Percentiles rank a stretch among this genome's conserved stretches.
Evolutionary conservation across 2,797 vertebrate species (phyloP).

Genomic region (Pseudochromis fuscus): DNA sequence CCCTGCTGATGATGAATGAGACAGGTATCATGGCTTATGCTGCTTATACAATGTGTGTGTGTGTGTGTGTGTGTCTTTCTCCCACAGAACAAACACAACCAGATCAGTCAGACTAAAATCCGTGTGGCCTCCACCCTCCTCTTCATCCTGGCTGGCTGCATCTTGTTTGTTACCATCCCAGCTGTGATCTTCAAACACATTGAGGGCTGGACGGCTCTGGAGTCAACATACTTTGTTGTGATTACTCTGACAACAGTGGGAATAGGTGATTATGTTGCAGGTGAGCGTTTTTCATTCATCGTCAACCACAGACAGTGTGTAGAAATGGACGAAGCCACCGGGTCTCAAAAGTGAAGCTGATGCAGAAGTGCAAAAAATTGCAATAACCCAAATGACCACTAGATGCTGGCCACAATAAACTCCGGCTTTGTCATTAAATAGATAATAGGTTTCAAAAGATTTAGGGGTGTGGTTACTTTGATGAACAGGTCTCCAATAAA

Average conservation of each 20-base stretch:
- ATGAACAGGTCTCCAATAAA: too few species aligned
- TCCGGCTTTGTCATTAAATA: too few species aligned
- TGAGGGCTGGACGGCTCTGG: slow-evolving; percentile 93
- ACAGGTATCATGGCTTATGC: too few species aligned
- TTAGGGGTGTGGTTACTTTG: too few species aligned
- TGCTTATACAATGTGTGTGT: not conserved
- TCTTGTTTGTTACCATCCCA: slow-evolving; percentile 95
- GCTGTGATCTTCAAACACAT: slow-evolving; percentile 94
- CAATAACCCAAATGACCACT: too few species aligned
- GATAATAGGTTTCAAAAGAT: too few species aligned
- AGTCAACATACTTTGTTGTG: slow-evolving; percentile 96
- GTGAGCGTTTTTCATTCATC: slow-evolving; percentile 75
- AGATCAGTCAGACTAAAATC: slow-evolving; percentile 97
- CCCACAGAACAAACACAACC: slow-evolving; percentile 87
- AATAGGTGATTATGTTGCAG: slow-evolving; percentile 96
- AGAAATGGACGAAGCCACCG: too few species aligned
- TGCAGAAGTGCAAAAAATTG: too few species aligned
- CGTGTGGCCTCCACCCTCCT: slow-evolving; percentile 93
- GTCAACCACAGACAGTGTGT: too few species aligned
- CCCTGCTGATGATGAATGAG: not conserved
- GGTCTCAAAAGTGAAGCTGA: not conserved
- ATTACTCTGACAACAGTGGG: slow-evolving; percentile 95
- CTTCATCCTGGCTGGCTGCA: slow-evolving; percentile 93
- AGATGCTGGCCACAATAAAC: too few species aligned
- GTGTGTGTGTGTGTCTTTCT: slow-evolving; percentile 10